Evolutionary conservation across 2,797 vertebrate species (phyloP), one percentile per base, ranked within the genome.

Genomic region (Sarcophilus harrisii): DNA sequence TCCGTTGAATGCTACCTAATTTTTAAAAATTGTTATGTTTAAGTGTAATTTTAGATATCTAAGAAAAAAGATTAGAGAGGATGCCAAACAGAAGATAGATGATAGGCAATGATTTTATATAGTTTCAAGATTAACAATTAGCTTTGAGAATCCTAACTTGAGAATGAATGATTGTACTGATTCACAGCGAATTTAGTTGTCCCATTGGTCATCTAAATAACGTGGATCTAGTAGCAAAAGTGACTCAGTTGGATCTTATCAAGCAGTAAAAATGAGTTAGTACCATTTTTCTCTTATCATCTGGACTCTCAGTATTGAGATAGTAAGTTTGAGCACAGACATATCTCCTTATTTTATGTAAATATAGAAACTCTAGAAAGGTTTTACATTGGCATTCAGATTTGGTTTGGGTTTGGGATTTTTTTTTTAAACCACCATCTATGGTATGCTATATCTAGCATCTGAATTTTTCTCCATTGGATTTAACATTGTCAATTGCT

Each of bases 401-500:
- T 87, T 45, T 45, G 73, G 18, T 81, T 81, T 81, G 9, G 38
- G n/a, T 45, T 81, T 14, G 6, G 27, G 59, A 92, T 95, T 94
- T 92, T 95, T 90, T 58, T 90, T 96, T 96, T 55, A 55, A 94
- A 59, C 57, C 95, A 95, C 96, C 97, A 24, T 60, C 94, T 96
- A 58, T 55, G 94, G 92, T 59, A 94, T 90, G 87, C 57, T 60
- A 28, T n/a, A 94, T 94, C 97, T 95, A 95, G 92, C 11, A 57
- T 92, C 93, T 94, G 95, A 96, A 45, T 45, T 96, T 96, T 95
- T 94, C 96, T 89, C 95, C 94, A 97, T 94, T 97, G 93, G 97
- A 96, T 96, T 92, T 1, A 0, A 93, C 13, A 18, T 97, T 97
- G 97, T 96, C 91, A 96, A 96, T 97, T 97, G 97, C 94, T 93